phyloP scores from a whole-genome alignment of 2,888 invertebrate genomes.

The Agriotes lineatus region DNA sequence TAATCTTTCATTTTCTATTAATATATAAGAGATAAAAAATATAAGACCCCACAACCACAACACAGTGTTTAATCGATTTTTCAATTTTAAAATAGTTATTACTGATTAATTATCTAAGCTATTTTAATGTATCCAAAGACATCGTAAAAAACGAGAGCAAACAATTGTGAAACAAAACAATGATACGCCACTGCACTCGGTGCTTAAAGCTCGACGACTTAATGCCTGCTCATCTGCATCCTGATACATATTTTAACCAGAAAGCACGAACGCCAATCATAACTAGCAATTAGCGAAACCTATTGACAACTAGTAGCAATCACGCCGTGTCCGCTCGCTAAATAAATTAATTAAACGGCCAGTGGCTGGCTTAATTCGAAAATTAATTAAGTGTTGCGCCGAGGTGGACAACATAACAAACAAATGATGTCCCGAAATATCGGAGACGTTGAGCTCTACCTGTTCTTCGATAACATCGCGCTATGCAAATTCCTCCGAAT shows the following conservation, averaged over 20 bases:
- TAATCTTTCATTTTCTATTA: too few species aligned
- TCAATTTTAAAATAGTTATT: too few species aligned
- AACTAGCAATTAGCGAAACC: constrained; percentile 18
- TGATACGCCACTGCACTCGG: neutral
- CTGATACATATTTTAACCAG: constrained; percentile 3
- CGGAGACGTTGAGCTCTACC: neutral
- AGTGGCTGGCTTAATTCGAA: neutral
- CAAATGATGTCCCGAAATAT: neutral
- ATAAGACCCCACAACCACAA: too few species aligned
- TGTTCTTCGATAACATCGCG: neutral
- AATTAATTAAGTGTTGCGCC: constrained; percentile 4
- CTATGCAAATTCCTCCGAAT: too few species aligned
- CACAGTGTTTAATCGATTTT: too few species aligned
- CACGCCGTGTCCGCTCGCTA: neutral
- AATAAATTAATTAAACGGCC: constrained; percentile 15
- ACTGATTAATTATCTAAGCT: too few species aligned
- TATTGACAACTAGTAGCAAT: constrained; percentile 14
- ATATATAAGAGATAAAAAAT: too few species aligned
- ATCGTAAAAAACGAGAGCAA: too few species aligned
- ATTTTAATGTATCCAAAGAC: too few species aligned
- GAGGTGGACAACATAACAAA: neutral
- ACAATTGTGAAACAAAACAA: too few species aligned
- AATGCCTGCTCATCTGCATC: constrained; percentile 12
- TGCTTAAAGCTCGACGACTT: constrained; percentile 24
- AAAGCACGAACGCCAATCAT: constrained; percentile 5